These are phyloP conservation scores for Eurystomus glaucurus DNA, from an alignment of 2,797 vertebrate species.

Conservation along the genomic window DNA sequence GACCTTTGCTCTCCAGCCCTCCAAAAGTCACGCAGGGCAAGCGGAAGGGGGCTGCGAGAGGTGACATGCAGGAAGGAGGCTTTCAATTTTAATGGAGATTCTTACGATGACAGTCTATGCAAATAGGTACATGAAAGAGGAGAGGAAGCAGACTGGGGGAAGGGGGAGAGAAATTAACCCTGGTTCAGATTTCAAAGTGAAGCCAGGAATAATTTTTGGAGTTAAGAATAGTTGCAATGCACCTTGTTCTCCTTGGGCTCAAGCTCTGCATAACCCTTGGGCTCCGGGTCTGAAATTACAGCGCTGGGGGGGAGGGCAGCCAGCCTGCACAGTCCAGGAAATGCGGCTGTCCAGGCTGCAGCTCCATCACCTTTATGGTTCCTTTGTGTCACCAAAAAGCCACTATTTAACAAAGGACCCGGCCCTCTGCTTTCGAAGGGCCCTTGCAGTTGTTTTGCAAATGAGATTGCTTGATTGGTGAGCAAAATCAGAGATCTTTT, in stretches of 20 bases:
- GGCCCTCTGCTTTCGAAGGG: constrained; percentile 43
- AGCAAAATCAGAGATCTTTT: constrained; percentile 70
- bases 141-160: constrained; percentile 64
- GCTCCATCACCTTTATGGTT: constrained; percentile 63
- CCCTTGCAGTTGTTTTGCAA: constrained; percentile 72
- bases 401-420: constrained; percentile 46
- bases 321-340: constrained; percentile 20
- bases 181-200: constrained; percentile 72
- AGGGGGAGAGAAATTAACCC: constrained; percentile 63
- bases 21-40: constrained; percentile 64
- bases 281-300: background rate
- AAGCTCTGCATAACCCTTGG: constrained; percentile 1
- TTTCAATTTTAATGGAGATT: constrained; percentile 77
- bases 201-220: constrained; percentile 65
- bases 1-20: constrained; percentile 73
- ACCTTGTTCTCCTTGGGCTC: constrained; percentile 49
- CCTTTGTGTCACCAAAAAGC: constrained; percentile 63
- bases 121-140: constrained; percentile 75
- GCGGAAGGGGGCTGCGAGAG: constrained; percentile 63
- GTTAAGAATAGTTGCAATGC: constrained; percentile 61
- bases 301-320: background rate
- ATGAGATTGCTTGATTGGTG: constrained; percentile 71
- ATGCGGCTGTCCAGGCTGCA: background rate
- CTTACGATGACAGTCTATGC: constrained; percentile 73
- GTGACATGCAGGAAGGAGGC: constrained; percentile 76